Percentiles rank a stretch among this genome's conserved stretches.
These are phyloP conservation scores for Fratercula arctica DNA, from an alignment of 2,797 vertebrate genomes.

Conservation along the genomic window DNA sequence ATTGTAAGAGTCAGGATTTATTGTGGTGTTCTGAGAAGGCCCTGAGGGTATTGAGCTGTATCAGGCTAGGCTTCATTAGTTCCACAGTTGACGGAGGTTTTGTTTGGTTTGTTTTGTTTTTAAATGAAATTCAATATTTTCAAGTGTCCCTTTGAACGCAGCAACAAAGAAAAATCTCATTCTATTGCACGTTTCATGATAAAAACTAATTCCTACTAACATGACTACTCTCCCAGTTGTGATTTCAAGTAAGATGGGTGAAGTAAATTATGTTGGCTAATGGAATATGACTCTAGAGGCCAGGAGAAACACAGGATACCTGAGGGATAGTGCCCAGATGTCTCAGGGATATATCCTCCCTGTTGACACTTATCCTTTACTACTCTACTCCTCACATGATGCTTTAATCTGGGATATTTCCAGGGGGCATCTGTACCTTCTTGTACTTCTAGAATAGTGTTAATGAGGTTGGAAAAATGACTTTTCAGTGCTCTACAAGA, in stretches of 20 bases:
- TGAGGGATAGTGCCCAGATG: neutral
- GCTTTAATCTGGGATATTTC: neutral
- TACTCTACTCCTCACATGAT: neutral
- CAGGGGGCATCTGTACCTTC: neutral
- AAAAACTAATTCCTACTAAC: neutral
- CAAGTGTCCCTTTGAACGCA: neutral
- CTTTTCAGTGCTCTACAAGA: neutral
- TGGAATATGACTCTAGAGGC: neutral
- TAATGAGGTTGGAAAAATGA: neutral
- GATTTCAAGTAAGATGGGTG: neutral
- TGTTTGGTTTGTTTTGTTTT: neutral
- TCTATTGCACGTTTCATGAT: neutral
- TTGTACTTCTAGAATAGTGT: neutral
- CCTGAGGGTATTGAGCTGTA: neutral
- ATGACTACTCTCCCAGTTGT: neutral
- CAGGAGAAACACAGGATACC: neutral
- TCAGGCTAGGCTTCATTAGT: neutral
- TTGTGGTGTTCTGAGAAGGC: neutral
- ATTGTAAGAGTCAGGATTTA: neutral
- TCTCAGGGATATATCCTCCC: neutral
- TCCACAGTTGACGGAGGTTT: neutral
- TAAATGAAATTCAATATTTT: neutral
- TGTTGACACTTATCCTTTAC: neutral
- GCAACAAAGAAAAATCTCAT: neutral
- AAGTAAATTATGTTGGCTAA: neutral